Conservation (phyloP, 2,888 invertebrate genomes). For the Oscheius myriophilus region DNA sequence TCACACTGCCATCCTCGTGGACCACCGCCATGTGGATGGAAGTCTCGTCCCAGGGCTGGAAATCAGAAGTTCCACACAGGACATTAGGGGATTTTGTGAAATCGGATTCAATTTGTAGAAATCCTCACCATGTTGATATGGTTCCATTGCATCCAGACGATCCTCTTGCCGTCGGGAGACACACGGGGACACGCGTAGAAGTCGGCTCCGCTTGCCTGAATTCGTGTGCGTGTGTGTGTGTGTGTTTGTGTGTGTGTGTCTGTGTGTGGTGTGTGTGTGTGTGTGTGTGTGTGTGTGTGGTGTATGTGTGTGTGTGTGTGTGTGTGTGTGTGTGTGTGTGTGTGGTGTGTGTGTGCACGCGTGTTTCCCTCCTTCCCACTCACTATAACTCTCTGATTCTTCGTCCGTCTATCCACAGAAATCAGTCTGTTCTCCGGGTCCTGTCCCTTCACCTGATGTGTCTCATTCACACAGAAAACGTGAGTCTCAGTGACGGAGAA, state of each 20-base stretch:
- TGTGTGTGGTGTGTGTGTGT: too few species aligned
- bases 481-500: constrained; percentile 33
- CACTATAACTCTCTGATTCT: constrained; percentile 39
- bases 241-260: too few species aligned
- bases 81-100: neutral
- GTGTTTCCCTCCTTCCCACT: neutral
- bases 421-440: constrained; percentile 47
- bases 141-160: constrained; percentile 73
- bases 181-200: constrained; percentile 73
- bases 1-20: constrained; percentile 61
- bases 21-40: constrained; percentile 70
- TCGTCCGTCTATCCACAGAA: constrained; percentile 40
- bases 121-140: constrained; percentile 73
- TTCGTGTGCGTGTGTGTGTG: too few species aligned
- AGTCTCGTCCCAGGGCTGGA: constrained; percentile 73
- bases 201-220: constrained; percentile 70
- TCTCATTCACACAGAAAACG: constrained; percentile 46
- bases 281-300: too few species aligned
- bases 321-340: too few species aligned
- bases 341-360: too few species aligned
- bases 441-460: constrained; percentile 29
- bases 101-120: neutral
- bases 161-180: constrained; percentile 71
- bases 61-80: constrained; percentile 13
- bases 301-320: too few species aligned